A percentile compares a stretch with the other conserved stretches of the same genome.
These are phyloP conservation scores for Chaetodon trifascialis DNA, from an alignment of 2,113 vertebrate genomes.

Conservation along the genomic window DNA sequence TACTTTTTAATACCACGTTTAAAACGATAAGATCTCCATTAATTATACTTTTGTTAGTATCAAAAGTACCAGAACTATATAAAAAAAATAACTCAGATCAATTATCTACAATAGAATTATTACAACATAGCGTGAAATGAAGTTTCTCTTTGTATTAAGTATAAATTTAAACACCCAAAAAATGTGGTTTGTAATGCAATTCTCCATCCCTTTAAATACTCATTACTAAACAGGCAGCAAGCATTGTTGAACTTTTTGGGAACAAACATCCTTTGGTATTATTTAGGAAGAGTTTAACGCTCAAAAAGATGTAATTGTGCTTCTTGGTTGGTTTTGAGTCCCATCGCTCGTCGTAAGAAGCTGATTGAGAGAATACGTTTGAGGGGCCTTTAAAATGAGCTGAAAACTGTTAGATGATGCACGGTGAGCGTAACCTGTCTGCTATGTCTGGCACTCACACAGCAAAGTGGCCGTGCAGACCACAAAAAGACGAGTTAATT, in stretches of 20 bases:
- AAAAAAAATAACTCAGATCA: no score
- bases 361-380: background rate
- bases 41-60: no score
- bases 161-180: background rate
- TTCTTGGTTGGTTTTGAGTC: background rate
- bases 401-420: background rate
- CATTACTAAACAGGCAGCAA: background rate
- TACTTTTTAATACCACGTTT: no score
- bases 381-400: background rate
- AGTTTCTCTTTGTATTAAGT: background rate
- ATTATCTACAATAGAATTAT: no score
- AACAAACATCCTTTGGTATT: background rate
- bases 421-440: background rate
- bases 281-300: background rate
- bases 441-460: background rate
- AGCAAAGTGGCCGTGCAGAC: background rate
- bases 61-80: no score
- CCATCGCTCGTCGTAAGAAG: background rate
- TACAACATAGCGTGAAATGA: no score
- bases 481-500: background rate
- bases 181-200: no score
- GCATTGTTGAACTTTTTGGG: background rate
- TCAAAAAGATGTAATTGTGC: background rate
- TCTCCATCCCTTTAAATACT: no score
- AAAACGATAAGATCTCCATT: no score